A percentile compares a stretch with the other conserved stretches of the same genome.
Evolutionary conservation across 2,113 vertebrate genomes (phyloP).

Genomic region (Sitta europaea): DNA sequence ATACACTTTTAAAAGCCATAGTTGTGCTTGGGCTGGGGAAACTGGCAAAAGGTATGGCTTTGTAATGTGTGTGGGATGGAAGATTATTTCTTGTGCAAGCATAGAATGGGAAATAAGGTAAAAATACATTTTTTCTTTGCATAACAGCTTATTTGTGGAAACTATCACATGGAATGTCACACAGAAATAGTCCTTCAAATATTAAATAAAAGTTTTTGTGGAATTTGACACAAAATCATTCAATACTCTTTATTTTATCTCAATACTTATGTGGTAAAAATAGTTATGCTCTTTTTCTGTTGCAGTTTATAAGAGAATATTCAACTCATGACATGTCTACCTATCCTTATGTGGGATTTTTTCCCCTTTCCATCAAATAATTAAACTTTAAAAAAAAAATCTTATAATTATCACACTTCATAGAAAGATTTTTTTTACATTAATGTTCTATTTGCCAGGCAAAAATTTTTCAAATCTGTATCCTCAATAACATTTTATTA

Average conservation of each 20-base stretch:
- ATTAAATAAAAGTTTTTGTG: neutral
- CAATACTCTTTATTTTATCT: neutral
- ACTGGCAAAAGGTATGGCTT: neutral
- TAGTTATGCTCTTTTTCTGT: neutral
- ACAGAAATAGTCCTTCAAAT: neutral
- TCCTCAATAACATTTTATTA: neutral
- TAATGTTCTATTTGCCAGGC: neutral
- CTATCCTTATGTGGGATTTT: neutral
- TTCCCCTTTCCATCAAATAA: neutral
- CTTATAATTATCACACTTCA: neutral
- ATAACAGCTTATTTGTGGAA: neutral
- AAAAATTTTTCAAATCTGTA: neutral
- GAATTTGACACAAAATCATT: neutral
- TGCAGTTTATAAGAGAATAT: neutral
- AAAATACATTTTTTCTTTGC: neutral
- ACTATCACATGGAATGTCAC: neutral
- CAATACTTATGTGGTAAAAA: neutral
- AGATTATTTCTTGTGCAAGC: neutral
- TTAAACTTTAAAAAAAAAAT: neutral
- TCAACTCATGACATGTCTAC: neutral
- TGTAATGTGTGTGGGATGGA: neutral
- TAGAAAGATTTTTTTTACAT: neutral
- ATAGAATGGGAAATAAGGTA: neutral
- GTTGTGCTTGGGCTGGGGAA: neutral
- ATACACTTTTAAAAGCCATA: neutral